Evolutionary conservation across 2,888 invertebrate species (phyloP).

Genomic region (Ypsolopha sequella): DNA sequence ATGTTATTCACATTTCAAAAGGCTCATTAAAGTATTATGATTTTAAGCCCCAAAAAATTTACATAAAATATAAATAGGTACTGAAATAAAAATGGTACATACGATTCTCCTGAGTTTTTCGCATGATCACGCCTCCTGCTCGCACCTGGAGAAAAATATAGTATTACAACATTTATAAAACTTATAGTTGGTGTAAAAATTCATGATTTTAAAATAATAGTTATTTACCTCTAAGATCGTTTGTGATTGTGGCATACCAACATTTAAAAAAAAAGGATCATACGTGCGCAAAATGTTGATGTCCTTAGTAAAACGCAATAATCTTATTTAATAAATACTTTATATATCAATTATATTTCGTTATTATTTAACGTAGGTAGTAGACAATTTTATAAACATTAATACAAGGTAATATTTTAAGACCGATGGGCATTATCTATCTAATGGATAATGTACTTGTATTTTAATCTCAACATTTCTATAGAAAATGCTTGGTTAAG

Average conservation of each 20-base stretch:
- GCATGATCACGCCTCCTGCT: conserved; percentile 35
- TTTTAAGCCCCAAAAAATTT: conserved; percentile 3
- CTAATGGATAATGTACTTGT: conserved; percentile 7
- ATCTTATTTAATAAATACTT: conserved; percentile 62
- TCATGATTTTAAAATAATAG: no score
- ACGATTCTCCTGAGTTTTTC: conserved; percentile 63
- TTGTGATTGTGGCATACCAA: no score
- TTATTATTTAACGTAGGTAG: conserved; percentile 18
- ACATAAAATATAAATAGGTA: conserved; percentile 6
- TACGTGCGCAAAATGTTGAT: no score
- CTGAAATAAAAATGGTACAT: conserved; percentile 22
- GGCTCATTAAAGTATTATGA: not conserved
- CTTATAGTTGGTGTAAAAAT: no score
- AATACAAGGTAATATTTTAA: conserved; percentile 19
- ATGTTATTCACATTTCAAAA: conserved; percentile 13
- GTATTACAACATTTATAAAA: not conserved
- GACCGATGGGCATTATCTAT: conserved; percentile 1
- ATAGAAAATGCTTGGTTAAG: no score
- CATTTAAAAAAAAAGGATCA: no score
- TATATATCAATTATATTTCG: conserved; percentile 44
- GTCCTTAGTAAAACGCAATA: conserved; percentile 26
- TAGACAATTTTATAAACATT: conserved; percentile 22
- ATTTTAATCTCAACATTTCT: no score
- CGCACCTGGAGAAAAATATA: conserved; percentile 22
- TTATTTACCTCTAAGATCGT: no score